Evolutionary conservation across 2,797 vertebrate genomes (phyloP), one percentile per base, ranked within the genome.

Genomic region (Diceros bicornis): DNA sequence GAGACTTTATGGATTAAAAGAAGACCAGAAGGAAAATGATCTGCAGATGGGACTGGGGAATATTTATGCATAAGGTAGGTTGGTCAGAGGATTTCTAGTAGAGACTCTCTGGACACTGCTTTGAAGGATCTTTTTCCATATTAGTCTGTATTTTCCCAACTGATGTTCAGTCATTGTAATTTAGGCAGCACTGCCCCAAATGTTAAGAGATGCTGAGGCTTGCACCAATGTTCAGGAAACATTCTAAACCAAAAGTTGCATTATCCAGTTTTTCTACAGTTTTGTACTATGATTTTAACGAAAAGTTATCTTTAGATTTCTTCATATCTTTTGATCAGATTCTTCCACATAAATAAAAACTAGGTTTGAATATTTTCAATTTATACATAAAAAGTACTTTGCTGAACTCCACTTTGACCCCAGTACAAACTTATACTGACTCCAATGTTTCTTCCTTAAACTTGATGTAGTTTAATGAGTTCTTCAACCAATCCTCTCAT

Each of bases 401-500:
- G 17, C 47, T 75, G 32, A 32, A 1, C 16, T 75, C 44, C 50
- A 9, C 14, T 44, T 71, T 8, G 23, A 27, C 72, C 23, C 13
- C 13, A 72, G 37, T 27, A 7, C 23, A 72, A 44, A 27, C 69
- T 27, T 72, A n/a, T 10, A 47, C 1, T 7, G 34, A 32, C 4
- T 9, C 3, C 0, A n/a, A 27, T 6, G 4, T 17, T n/a, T 64
- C 27, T 71, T 2, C 13, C 37, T 47, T 62, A 20, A 47, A 11
- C 2, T 57, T 32, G 6, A n/a, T 68, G 4, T 27, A 7, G 2
- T 29, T 59, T 37, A 52, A 55, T 21, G 23, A 61, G 9, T 50
- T 50, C 27, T 25, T 62, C 7, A 8, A 29, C 0, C 1, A 17
- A 11, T 50, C 6, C 17, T 3, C 1, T 16, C 62, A 17, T 37